These are phyloP conservation scores for Erpornis zantholeuca DNA, from an alignment of 2,113 vertebrate genomes.

Conservation along the genomic window DNA sequence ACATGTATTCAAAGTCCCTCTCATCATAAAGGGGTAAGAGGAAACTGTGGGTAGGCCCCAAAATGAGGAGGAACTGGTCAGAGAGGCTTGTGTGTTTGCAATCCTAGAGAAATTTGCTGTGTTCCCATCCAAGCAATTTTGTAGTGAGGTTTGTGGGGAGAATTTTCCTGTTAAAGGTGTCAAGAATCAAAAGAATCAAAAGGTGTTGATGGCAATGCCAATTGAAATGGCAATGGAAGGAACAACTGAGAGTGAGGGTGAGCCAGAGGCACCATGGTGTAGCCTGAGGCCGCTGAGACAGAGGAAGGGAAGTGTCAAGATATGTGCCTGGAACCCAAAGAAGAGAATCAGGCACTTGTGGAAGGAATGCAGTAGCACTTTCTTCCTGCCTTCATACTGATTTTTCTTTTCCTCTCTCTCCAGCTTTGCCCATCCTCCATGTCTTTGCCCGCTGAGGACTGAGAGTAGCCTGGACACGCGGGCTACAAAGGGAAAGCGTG, in stretches of 20 bases:
- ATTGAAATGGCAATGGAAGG: not conserved
- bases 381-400: not conserved
- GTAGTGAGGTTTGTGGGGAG: not conserved
- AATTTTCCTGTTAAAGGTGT: not conserved
- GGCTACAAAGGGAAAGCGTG: not conserved
- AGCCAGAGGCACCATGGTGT: fast-evolving
- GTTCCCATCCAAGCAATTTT: not conserved
- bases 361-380: not conserved
- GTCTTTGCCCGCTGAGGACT: not conserved
- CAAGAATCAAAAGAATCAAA: not conserved
- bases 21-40: fast-evolving
- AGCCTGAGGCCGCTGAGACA: not conserved
- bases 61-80: not conserved
- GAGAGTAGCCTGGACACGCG: not conserved
- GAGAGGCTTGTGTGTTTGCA: not conserved
- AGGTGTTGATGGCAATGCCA: too few relatives aligned
- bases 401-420: not conserved
- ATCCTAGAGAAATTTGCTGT: not conserved
- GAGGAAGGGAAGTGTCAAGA: not conserved
- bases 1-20: fast-evolving
- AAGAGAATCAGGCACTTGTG: not conserved
- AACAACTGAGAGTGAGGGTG: fast-evolving
- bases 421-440: not conserved
- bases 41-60: not conserved
- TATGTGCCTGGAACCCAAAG: not conserved